These are phyloP conservation scores for Synchiropus splendidus DNA, from an alignment of 2,113 vertebrate genomes.

Conservation along the genomic window DNA sequence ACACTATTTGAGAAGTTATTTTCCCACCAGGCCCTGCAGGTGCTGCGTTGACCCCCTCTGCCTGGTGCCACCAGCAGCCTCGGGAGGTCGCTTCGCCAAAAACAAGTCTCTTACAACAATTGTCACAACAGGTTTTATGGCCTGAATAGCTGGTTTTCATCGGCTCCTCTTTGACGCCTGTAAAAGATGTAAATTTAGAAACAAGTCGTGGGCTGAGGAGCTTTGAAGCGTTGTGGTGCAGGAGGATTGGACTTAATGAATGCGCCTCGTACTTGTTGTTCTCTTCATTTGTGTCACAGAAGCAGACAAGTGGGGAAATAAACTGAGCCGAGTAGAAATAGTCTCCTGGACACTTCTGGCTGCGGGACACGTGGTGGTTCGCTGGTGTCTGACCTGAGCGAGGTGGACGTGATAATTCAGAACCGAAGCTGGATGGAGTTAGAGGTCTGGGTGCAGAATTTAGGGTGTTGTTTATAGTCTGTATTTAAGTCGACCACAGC, in stretches of 20 bases:
- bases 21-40: constrained; percentile 25
- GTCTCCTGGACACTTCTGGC: constrained; percentile 19
- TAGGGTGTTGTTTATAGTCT: constrained; percentile 53
- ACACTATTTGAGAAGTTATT: constrained; percentile 18
- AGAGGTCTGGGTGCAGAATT: constrained; percentile 44
- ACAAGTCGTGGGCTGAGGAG: constrained; percentile 6
- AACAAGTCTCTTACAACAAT: constrained; percentile 25
- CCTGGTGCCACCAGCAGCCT: background rate
- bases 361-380: constrained; percentile 30
- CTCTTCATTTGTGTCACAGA: constrained; percentile 12
- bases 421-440: constrained; percentile 35
- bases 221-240: constrained; percentile 24
- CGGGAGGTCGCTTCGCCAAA: constrained; percentile 20
- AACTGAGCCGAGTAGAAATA: constrained; percentile 10
- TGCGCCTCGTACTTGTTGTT: constrained; percentile 27
- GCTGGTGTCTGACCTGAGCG: constrained; percentile 29
- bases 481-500: constrained; percentile 41
- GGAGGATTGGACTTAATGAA: constrained; percentile 34
- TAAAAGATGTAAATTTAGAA: constrained; percentile 48
- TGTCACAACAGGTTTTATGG: constrained; percentile 30
- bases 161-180: constrained; percentile 30
- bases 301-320: background rate
- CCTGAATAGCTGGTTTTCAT: constrained; percentile 21
- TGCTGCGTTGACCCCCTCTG: constrained; percentile 11
- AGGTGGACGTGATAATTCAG: constrained; percentile 36